Evolutionary conservation across 2,797 vertebrate genomes (phyloP), one percentile per base, ranked within the genome.

Genomic region (Mus caroli): DNA sequence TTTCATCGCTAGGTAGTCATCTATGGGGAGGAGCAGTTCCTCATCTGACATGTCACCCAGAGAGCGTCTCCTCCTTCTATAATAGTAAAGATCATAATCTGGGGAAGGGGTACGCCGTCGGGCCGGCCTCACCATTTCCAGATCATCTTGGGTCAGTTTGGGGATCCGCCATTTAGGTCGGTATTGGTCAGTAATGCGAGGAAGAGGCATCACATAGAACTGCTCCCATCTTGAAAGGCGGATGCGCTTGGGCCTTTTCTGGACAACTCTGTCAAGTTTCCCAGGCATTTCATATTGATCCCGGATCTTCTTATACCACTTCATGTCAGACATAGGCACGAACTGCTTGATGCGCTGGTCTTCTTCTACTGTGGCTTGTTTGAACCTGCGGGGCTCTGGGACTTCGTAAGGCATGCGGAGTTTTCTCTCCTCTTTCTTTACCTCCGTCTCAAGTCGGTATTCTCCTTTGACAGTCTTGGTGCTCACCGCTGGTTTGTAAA

Each of bases 261-360:
- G 99, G 73, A 98, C 98, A 77, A 99, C 98, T 97, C 99, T 99
- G 7, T 99, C 99, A 94, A 99, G 99, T 73, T 99, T 99, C 97
- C 99, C 99, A 52, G 99, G 99, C 99, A 99, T 99, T 98, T 99
- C 99, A 4, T 99, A 99, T 71, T 99, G 99, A 98, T 99, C 99
- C 85, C 99, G 98, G 37, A 99, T 98, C 96, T 98, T 99, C 98
- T 99, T 99, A 98, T 99, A 99, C 99, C 99, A 99, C 96, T 99
- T 99, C 99, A 99, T 99, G 97, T 99, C 99, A 87, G 99, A 99
- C 96, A 99, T 98, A n/a, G 99, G 99, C 95, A 99, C 99, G 96
- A 99, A 99, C 92, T 99, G 99, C 98, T 99, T 99, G 93, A 99
- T 99, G 95, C 97, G 99, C 62, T 99, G 98, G 89, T 99, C 99